phyloP scores from a whole-genome alignment of 2,888 invertebrate genomes.

The Chrysopilus asiliformis region DNA sequence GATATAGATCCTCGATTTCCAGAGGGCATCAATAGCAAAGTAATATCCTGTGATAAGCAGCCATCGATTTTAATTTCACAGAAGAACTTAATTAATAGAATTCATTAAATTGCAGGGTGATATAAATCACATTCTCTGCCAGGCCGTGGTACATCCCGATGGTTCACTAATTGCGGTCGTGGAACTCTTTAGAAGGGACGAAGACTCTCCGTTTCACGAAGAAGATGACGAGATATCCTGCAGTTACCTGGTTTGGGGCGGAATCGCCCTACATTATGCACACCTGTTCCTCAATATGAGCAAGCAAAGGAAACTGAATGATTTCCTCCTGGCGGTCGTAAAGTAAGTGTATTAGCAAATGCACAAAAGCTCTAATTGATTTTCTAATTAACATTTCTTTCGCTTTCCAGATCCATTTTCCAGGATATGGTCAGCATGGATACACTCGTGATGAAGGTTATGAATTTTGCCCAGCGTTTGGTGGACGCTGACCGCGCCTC shows the following conservation, averaged over 20 bases:
- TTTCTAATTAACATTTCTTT: background rate
- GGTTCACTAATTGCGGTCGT: constrained; percentile 52
- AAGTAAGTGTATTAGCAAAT: too few species aligned
- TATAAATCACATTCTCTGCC: constrained; percentile 44
- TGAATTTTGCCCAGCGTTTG: constrained; percentile 68
- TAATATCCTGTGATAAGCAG: too few species aligned
- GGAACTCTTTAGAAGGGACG: constrained; percentile 48
- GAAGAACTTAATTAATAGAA: too few species aligned
- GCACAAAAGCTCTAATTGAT: background rate
- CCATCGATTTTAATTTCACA: too few species aligned
- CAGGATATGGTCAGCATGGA: constrained; percentile 81
- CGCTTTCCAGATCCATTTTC: constrained; percentile 75
- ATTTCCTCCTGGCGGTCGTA: constrained; percentile 65
- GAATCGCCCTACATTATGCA: constrained; percentile 54
- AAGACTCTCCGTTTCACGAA: constrained; percentile 42
- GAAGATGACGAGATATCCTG: constrained; percentile 56
- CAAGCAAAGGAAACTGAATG: constrained; percentile 57
- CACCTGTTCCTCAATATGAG: constrained; percentile 54
- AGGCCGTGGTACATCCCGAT: constrained; percentile 49
- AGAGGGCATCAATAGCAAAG: constrained; percentile 36
- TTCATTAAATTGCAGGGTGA: too few species aligned
- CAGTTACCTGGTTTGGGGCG: constrained; percentile 55
- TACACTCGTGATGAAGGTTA: constrained; percentile 64
- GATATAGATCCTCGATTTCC: constrained; percentile 40
- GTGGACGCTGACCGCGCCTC: constrained; percentile 77